These are phyloP conservation scores for Orchesellides sinensis DNA, from an alignment of 2,888 invertebrate genomes.

Conservation along the genomic window DNA sequence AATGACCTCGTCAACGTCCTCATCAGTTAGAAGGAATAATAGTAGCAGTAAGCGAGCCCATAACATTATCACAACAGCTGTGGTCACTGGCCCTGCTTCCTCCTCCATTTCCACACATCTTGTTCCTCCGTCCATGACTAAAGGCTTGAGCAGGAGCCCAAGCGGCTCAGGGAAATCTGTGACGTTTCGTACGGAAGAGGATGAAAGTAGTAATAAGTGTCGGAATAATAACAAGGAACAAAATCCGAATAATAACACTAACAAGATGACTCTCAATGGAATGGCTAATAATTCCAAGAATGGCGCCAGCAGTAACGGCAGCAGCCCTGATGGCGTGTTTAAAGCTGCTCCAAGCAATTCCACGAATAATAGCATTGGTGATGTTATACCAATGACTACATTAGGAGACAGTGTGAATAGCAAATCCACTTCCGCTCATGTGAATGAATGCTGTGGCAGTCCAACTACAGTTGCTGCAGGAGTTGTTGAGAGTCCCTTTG, in stretches of 20 bases:
- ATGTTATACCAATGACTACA: slow-evolving; percentile 53
- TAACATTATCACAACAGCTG: slow-evolving; percentile 49
- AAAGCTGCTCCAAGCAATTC: slow-evolving; percentile 26
- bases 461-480: slow-evolving; percentile 15
- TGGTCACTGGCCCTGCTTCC: slow-evolving; percentile 26
- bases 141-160: slow-evolving; percentile 45
- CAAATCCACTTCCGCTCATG: slow-evolving; percentile 6
- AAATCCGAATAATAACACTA: slow-evolving; percentile 42
- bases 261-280: slow-evolving; percentile 20
- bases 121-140: slow-evolving; percentile 49
- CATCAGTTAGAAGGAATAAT: neutral
- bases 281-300: slow-evolving; percentile 36
- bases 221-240: slow-evolving; percentile 51
- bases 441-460: slow-evolving; percentile 10
- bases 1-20: slow-evolving; percentile 21
- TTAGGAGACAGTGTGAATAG: slow-evolving; percentile 26
- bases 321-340: no score
- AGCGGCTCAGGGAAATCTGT: slow-evolving; percentile 52
- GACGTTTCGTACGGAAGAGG: slow-evolving; percentile 50
- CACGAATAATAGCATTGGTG: slow-evolving; percentile 48
- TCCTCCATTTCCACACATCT: slow-evolving; percentile 39
- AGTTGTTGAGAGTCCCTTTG: slow-evolving; percentile 46
- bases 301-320: neutral
- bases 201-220: slow-evolving; percentile 26
- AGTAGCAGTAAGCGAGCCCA: slow-evolving; percentile 39